Conservation (phyloP, 2,888 invertebrate species). For the Oligia latruncula region DNA sequence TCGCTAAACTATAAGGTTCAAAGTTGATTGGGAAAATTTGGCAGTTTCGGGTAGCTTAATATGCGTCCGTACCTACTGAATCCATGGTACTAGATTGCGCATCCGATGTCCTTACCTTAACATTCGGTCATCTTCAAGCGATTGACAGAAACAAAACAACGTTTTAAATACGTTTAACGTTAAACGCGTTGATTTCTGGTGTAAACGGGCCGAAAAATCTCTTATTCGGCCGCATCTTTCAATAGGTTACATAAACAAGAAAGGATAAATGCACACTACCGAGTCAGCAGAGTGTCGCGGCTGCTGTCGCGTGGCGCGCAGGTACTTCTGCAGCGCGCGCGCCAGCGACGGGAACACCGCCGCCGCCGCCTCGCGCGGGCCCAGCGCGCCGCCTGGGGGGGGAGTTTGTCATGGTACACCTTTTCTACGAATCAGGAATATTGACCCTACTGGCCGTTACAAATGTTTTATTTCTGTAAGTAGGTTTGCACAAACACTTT, state of each 20-base stretch:
- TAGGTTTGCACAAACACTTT: no score
- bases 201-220: background rate
- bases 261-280: slow-evolving; percentile 77
- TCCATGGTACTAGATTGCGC: no score
- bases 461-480: background rate
- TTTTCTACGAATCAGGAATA: background rate
- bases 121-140: background rate
- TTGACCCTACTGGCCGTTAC: background rate
- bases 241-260: background rate
- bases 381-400: slow-evolving; percentile 93
- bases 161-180: background rate
- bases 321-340: slow-evolving; percentile 98
- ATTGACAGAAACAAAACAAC: background rate
- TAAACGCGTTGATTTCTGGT: background rate
- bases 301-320: slow-evolving; percentile 98
- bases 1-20: no score
- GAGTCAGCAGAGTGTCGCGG: slow-evolving; percentile 98
- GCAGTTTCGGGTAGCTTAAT: no score
- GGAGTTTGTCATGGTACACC: background rate
- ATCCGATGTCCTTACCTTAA: no score
- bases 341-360: slow-evolving; percentile 99
- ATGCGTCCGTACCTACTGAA: no score
- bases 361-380: slow-evolving; percentile 98
- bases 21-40: no score
- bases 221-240: background rate